Evolutionary conservation across 2,888 invertebrate species (phyloP), one percentile per base, ranked within the genome.

Genomic region (Dysmachus trigonus): DNA sequence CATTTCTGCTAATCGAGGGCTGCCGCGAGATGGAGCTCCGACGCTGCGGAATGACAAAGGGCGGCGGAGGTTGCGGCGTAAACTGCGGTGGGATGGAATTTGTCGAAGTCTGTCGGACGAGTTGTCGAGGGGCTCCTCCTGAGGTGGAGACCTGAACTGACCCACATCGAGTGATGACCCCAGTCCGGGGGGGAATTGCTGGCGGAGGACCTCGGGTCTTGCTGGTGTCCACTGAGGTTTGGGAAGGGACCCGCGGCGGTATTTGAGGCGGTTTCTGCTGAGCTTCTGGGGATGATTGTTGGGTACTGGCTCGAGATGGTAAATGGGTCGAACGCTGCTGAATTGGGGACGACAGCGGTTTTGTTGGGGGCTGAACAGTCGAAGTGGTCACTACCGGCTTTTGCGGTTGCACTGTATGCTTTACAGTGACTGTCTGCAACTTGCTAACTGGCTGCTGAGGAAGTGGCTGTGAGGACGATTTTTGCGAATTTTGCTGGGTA

Each of bases 21-120:
- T 87, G 87, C 33, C 88, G 84, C 30, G 85, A 86, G 15, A 88
- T 62, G 6, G 90, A 90, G 15, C 89, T 89, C 77, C 90, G 90
- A 10, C 92, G 89, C 84, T 92, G 91, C 18, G 92, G 92, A 86
- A 92, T 92, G 8, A 92, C 92, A 88, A 92, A 92, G 1, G 90
- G 90, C 72, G 92, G 92, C 83, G 92, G 91, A 86, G 92, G 89
- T 86, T 92, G 91, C 4, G 92, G 91, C 71, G 90, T 92, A 83
- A 90, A 92, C 83, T 92, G 92, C 51, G 92, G 92, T 86, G 91
- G 91, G 87, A 91, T 91, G 10, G 92, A 92, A 76, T 90, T 91
- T 15, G 92, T 90, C 31, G 92, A 91, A 6, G 91, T 90, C 87
- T 92, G 92, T 1, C 91, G 90, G 31, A 91, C 90, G 73, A 92